Conservation (phyloP, 2,113 vertebrate species). For the Oreotrochilus melanogaster region DNA sequence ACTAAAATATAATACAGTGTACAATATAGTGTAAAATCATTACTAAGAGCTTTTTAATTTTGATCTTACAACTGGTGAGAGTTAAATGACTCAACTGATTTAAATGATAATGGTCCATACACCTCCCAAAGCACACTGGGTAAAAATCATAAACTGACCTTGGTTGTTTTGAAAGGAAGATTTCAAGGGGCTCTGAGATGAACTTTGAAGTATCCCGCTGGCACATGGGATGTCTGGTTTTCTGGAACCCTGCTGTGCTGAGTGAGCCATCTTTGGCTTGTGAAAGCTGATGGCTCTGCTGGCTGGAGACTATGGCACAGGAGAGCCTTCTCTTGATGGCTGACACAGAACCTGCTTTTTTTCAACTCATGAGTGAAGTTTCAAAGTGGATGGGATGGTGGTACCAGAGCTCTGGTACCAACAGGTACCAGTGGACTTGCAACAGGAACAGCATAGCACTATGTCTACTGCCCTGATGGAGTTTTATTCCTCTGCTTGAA, state of each 20-base stretch:
- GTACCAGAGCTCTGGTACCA: neutral
- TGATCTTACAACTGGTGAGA: neutral
- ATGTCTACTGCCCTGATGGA: accelerated
- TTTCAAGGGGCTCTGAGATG: neutral
- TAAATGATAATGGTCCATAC: neutral
- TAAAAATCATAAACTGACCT: neutral
- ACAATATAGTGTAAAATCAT: neutral
- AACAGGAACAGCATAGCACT: neutral
- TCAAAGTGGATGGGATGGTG: neutral
- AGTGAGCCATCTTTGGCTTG: neutral
- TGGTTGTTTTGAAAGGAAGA: neutral
- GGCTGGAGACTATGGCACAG: neutral
- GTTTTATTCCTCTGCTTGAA: neutral
- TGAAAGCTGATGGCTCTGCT: accelerated
- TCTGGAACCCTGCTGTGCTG: neutral
- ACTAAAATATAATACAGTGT: neutral
- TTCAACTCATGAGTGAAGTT: neutral
- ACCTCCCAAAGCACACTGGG: neutral
- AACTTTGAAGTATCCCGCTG: neutral
- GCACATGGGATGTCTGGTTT: neutral
- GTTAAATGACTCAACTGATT: neutral
- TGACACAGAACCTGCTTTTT: neutral
- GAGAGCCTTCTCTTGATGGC: accelerated
- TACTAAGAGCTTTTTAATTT: neutral
- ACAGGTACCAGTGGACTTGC: neutral